Conservation (phyloP, 2,797 vertebrate genomes). For the Pelobates cultripes region DNA sequence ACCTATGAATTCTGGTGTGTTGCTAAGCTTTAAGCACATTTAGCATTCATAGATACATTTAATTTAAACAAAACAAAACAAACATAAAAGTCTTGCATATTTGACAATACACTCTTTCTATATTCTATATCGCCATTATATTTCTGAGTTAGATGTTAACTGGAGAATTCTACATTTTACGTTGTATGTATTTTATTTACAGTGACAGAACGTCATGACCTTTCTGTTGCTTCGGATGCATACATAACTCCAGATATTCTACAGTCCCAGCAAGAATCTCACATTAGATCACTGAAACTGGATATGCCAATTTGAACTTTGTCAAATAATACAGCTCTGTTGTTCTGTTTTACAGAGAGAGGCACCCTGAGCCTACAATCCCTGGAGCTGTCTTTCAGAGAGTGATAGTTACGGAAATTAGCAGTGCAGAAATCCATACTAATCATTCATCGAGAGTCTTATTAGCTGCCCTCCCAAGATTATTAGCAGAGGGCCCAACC, state of each 20-base stretch:
- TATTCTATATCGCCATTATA: no score
- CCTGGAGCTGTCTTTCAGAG: slow-evolving; percentile 95
- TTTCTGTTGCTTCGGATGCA: slow-evolving; percentile 32
- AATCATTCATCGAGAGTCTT: slow-evolving; percentile 92
- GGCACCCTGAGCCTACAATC: slow-evolving; percentile 83
- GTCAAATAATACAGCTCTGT: slow-evolving; percentile 90
- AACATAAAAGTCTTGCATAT: no score
- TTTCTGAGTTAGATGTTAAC: no score
- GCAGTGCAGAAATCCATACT: slow-evolving; percentile 91
- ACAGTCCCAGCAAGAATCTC: slow-evolving; percentile 62
- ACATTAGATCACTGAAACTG: slow-evolving; percentile 68
- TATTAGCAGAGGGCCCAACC: slow-evolving; percentile 77
- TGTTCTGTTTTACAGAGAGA: slow-evolving; percentile 75
- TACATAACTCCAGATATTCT: slow-evolving; percentile 63
- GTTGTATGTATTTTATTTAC: no score
- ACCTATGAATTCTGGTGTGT: no score
- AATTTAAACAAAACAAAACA: no score
- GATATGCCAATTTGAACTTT: slow-evolving; percentile 63
- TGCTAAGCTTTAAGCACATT: no score
- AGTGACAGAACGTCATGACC: no score
- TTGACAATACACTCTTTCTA: no score
- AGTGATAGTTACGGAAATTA: slow-evolving; percentile 99
- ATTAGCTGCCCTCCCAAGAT: slow-evolving; percentile 88
- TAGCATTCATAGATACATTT: no score
- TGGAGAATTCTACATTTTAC: no score